phyloP scores from a whole-genome alignment of 2,797 vertebrate species.

The Chiloscyllium punctatum region DNA sequence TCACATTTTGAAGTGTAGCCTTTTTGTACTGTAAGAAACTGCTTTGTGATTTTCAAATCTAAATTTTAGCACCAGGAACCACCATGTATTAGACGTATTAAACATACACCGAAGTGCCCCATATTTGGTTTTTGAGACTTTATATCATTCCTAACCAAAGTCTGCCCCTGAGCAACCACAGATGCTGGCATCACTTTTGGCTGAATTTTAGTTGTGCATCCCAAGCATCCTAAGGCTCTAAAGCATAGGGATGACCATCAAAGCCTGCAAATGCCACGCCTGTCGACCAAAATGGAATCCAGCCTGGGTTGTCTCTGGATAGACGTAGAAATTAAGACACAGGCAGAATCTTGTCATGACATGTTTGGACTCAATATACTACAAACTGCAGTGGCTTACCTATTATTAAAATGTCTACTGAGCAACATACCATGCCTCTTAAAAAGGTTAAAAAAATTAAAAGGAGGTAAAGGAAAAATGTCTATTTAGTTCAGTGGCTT shows the following conservation, averaged over 20 bases:
- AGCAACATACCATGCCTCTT: neutral
- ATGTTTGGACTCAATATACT: neutral
- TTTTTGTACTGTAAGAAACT: neutral
- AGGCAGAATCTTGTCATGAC: neutral
- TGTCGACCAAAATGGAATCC: neutral
- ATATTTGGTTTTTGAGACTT: neutral
- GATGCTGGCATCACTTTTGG: neutral
- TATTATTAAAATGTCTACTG: neutral
- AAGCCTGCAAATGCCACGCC: neutral
- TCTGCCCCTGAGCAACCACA: neutral
- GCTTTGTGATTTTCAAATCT: neutral
- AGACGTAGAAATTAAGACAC: neutral
- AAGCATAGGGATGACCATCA: conserved; percentile 12
- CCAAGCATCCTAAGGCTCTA: neutral
- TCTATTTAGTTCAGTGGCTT: neutral
- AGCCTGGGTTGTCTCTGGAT: neutral
- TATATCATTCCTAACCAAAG: neutral
- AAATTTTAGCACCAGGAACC: neutral
- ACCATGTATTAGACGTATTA: neutral
- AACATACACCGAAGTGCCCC: neutral
- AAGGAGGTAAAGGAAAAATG: neutral
- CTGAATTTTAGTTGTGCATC: neutral
- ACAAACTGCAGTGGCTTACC: neutral
- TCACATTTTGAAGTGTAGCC: neutral
- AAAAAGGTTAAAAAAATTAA: neutral